Percentiles rank a stretch among this genome's conserved stretches.
Evolutionary conservation across 2,797 vertebrate genomes (phyloP).

Genomic region (Mionectes olivaceus): DNA sequence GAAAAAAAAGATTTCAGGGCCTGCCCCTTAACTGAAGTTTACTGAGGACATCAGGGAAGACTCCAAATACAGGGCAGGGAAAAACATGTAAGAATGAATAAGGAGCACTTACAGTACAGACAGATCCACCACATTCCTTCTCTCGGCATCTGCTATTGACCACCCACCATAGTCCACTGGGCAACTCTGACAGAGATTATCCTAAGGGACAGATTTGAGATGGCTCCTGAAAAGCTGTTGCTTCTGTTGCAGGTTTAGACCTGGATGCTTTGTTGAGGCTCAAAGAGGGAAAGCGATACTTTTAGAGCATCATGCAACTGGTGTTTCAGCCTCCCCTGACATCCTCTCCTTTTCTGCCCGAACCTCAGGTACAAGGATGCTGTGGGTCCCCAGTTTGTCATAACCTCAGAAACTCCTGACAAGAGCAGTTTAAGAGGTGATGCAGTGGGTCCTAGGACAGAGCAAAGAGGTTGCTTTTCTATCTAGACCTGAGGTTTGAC

Average conservation of each 20-base stretch:
- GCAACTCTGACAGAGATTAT: background rate
- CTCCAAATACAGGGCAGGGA: background rate
- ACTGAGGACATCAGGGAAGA: background rate
- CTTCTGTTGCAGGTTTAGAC: background rate
- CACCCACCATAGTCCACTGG: background rate
- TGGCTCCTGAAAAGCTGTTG: background rate
- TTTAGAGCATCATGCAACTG: background rate
- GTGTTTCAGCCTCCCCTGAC: background rate
- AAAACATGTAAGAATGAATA: background rate
- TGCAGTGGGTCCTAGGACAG: background rate
- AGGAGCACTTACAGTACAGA: background rate
- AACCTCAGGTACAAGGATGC: background rate
- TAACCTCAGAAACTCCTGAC: background rate
- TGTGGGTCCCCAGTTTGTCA: background rate
- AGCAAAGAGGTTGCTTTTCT: background rate
- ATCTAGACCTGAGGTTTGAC: background rate
- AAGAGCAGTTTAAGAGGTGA: background rate
- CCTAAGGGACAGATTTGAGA: background rate
- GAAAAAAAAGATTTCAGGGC: background rate
- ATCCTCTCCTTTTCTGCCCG: background rate
- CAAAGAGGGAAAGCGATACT: background rate
- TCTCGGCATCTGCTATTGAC: background rate
- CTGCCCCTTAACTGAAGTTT: background rate
- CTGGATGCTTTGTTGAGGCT: background rate
- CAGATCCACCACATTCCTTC: background rate